Evolutionary conservation across 2,888 invertebrate genomes (phyloP).

Genomic region (Cerastis leucographa): DNA sequence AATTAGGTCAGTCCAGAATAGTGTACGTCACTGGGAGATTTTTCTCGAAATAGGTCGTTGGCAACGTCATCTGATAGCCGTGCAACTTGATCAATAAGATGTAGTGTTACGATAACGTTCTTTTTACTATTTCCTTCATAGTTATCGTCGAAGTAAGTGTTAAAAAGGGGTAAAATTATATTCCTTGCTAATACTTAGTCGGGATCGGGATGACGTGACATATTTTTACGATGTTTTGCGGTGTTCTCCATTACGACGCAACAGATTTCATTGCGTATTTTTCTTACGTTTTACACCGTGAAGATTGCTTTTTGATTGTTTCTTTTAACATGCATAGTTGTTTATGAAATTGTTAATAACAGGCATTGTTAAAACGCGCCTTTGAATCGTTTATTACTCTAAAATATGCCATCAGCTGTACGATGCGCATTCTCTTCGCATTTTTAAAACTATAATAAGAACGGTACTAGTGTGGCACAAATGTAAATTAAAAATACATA

Average conservation of each 20-base stretch:
- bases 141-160: background rate
- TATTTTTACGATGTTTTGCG: conserved; percentile 51
- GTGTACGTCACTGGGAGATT: conserved; percentile 69
- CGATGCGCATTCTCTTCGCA: background rate
- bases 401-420: conserved; percentile 8
- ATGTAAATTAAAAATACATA: background rate
- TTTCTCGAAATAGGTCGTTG: conserved; percentile 82
- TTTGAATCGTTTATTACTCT: background rate
- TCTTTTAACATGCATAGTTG: background rate
- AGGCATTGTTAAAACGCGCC: background rate
- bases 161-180: background rate
- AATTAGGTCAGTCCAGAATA: conserved; percentile 70
- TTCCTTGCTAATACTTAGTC: conserved; percentile 4
- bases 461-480: background rate
- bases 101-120: conserved; percentile 8
- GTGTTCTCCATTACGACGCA: conserved; percentile 52
- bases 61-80: conserved; percentile 70
- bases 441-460: background rate
- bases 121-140: background rate
- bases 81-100: conserved; percentile 62
- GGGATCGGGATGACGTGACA: conserved; percentile 16
- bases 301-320: conserved; percentile 21
- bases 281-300: conserved; percentile 21
- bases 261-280: conserved; percentile 63
- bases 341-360: conserved; percentile 20